phyloP scores from a whole-genome alignment of 2,888 invertebrate species.

The Neocrepidodera transversa region DNA sequence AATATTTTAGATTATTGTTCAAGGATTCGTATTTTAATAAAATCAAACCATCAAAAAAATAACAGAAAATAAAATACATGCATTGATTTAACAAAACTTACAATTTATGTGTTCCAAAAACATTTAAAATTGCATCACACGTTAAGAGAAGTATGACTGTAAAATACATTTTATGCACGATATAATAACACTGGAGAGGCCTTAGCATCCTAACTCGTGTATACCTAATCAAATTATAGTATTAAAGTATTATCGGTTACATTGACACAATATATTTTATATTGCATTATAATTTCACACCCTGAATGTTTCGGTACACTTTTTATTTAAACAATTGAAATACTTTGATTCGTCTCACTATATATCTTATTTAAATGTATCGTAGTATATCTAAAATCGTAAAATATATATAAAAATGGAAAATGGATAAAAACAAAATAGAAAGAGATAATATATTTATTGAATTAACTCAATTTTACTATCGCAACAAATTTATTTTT shows the following conservation, averaged over 20 bases:
- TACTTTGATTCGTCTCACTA: not conserved
- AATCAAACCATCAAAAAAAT: no score
- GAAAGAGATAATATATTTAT: no score
- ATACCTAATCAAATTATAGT: slow-evolving; percentile 24
- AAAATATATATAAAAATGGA: no score
- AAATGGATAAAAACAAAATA: no score
- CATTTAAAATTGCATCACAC: slow-evolving; percentile 17
- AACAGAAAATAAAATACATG: no score
- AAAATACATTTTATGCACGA: slow-evolving; percentile 17
- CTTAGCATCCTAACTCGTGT: slow-evolving; percentile 7
- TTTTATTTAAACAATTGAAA: not conserved
- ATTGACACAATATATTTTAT: slow-evolving; percentile 26
- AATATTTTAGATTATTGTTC: no score
- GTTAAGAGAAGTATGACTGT: slow-evolving; percentile 12
- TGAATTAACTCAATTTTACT: no score
- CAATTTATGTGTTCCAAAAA: slow-evolving; percentile 18
- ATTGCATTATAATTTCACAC: slow-evolving; percentile 25
- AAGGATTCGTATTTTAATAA: no score
- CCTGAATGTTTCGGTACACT: slow-evolving; percentile 2
- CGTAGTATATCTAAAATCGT: no score
- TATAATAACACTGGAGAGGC: not conserved
- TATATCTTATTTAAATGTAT: not conserved
- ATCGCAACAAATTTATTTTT: not conserved
- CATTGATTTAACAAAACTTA: slow-evolving; percentile 23
- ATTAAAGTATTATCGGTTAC: slow-evolving; percentile 26